Evolutionary conservation across 2,888 invertebrate species (phyloP), one percentile per base, ranked within the genome.

Genomic region (Eristalinus sepulchralis): DNA sequence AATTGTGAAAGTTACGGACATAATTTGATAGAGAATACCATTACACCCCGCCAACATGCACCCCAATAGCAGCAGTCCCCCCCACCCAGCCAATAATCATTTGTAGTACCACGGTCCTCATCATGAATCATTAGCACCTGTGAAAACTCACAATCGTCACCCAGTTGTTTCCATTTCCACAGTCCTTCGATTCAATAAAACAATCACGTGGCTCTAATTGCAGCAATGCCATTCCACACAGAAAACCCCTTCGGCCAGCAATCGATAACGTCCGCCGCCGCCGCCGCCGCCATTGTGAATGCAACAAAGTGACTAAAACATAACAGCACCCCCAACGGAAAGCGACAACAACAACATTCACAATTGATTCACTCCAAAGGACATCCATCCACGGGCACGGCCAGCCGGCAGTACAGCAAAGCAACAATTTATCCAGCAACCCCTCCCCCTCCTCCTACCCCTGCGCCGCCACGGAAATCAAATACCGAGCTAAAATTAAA

Each of bases 401-500:
- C 62, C 62, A 33, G 34, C 20, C 20, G 39, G 11, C 33, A 36
- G 10, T 17, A 36, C 22, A 34, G 20, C 57, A 55, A 68, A 75
- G 80, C 80, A 86, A 86, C 86, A 86, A 83, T 76, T 78, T 77
- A 73, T 17, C 36, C 33, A 20, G 53, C 36, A 33, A 4, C 11
- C 55, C 55, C 10, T 27, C 59, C 33, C 63, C 71, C n/a, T n/a
- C n/a, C n/a, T n/a, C n/a, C n/a, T n/a, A n/a, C n/a, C n/a, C n/a
- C n/a, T n/a, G 73, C 64, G 64, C 63, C 82, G 82, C 63, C 82
- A 77, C 71, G 82, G 68, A 85, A 82, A 81, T 72, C 82, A 85
- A 82, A 78, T 73, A 81, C 63, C 77, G 75, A 73, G 82, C 77
- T 82, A 20, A 82, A 85, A 85, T 82, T 85, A 78, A 85, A 82